A percentile compares a stretch with the other conserved stretches of the same genome.
phyloP scores from a whole-genome alignment of 2,113 vertebrate species.

The Climacteris rufus region DNA sequence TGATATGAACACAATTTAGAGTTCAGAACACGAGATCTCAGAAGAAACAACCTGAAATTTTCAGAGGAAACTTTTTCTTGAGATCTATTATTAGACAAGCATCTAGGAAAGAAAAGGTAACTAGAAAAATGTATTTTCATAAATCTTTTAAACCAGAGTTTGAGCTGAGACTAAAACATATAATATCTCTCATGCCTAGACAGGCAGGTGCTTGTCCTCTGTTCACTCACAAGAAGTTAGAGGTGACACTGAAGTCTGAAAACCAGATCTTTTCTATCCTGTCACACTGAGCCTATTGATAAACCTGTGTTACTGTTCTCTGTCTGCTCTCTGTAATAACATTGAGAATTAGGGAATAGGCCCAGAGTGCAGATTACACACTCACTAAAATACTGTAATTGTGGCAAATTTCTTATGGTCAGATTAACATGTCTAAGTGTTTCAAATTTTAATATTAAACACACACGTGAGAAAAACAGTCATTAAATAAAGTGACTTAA shows the following conservation, averaged over 20 bases:
- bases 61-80: not conserved
- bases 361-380: not conserved
- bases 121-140: not conserved
- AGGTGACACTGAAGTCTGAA: not conserved
- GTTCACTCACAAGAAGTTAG: not conserved
- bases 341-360: not conserved
- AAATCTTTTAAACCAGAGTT: not conserved
- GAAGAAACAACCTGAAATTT: not conserved
- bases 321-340: not conserved
- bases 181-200: not conserved
- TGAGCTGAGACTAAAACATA: not conserved
- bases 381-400: not conserved
- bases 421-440: not conserved
- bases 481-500: not conserved
- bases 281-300: not conserved
- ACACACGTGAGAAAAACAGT: rapidly evolving
- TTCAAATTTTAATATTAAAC: not conserved
- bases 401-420: not conserved
- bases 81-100: not conserved
- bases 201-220: not conserved
- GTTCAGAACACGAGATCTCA: not conserved
- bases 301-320: not conserved
- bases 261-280: not conserved
- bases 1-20: not conserved
- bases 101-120: not conserved